A percentile compares a stretch with the other conserved stretches of the same genome.
These are phyloP conservation scores for Mycetomoellerius zeteki DNA, from an alignment of 1,140 invertebrate species.

Conservation along the genomic window DNA sequence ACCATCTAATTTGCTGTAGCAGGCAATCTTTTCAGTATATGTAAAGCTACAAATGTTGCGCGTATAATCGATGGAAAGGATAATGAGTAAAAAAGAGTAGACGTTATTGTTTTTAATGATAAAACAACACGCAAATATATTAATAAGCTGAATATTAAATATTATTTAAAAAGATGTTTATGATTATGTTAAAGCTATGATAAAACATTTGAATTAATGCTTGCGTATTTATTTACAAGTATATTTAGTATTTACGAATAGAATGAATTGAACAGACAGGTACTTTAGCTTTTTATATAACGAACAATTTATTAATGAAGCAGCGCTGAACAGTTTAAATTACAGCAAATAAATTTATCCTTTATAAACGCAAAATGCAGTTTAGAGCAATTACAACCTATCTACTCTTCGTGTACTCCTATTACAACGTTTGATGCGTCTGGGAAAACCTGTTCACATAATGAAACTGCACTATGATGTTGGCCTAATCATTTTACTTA, in stretches of 20 bases:
- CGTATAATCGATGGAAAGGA: background rate
- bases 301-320: constrained; percentile 34
- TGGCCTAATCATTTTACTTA: constrained; percentile 37
- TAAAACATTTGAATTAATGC: constrained; percentile 4
- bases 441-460: constrained; percentile 71
- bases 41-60: background rate
- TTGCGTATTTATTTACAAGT: background rate
- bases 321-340: background rate
- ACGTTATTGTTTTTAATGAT: background rate
- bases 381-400: constrained; percentile 50
- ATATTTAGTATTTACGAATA: background rate
- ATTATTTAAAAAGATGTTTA: background rate
- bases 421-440: constrained; percentile 71
- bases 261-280: background rate
- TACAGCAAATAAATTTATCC: constrained; percentile 13
- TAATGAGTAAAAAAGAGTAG: background rate
- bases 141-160: background rate
- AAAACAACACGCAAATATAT: background rate
- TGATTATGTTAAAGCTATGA: background rate
- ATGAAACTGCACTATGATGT: constrained; percentile 42
- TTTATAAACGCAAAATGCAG: constrained; percentile 39
- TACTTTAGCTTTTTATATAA: constrained; percentile 16
- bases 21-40: too few species aligned
- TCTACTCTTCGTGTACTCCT: constrained; percentile 77
- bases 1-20: too few species aligned